Evolutionary conservation across 2,888 invertebrate species (phyloP).

Genomic region (Mechanitis mazaeus): DNA sequence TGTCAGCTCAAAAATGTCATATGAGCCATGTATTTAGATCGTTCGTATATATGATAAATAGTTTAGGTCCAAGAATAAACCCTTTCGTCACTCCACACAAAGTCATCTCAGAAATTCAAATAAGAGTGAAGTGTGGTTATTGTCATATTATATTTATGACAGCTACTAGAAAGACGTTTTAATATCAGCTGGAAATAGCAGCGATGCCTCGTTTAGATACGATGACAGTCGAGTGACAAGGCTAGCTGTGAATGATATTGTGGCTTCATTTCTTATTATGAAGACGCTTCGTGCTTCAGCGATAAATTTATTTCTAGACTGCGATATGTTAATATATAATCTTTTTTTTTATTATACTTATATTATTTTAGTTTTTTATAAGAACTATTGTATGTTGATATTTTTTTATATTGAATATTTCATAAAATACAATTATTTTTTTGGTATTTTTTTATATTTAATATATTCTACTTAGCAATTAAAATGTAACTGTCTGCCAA

Average conservation of each 20-base stretch:
- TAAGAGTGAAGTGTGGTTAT: conserved; percentile 54
- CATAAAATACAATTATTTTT: no score
- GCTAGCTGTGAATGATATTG: conserved; percentile 13
- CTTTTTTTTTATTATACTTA: no score
- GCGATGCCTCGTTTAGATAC: conserved; percentile 21
- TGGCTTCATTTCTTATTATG: conserved; percentile 6
- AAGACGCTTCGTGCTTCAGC: neutral
- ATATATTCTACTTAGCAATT: no score
- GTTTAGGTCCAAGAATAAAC: conserved; percentile 20
- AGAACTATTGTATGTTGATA: no score
- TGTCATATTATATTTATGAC: conserved; percentile 60
- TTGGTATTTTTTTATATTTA: no score
- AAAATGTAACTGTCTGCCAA: neutral
- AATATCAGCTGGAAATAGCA: conserved; percentile 33
- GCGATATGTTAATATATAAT: no score
- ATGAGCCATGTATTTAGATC: conserved; percentile 3
- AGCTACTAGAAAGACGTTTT: conserved; percentile 41
- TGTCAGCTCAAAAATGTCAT: neutral
- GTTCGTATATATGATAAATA: conserved; percentile 13
- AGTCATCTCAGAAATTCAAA: conserved; percentile 39
- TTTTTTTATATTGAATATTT: no score
- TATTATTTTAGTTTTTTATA: no score
- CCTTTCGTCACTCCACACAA: conserved; percentile 20
- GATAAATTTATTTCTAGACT: no score
- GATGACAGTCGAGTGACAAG: conserved; percentile 29